phyloP scores from a whole-genome alignment of 2,888 invertebrate species.

The Cantharis flavilabris region DNA sequence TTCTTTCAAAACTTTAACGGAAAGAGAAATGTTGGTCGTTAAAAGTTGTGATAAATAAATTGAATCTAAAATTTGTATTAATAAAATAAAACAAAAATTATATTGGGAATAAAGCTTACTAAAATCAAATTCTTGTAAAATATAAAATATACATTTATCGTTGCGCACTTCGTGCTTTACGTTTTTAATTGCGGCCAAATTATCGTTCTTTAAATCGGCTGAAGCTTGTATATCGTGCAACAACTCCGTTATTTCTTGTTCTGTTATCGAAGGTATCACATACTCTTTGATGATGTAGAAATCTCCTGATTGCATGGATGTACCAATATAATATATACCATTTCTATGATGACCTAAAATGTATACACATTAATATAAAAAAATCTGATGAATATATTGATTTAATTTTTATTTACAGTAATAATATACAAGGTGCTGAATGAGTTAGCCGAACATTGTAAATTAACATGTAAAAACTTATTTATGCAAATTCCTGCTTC shows the following conservation, averaged over 20 bases:
- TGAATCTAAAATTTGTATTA: constrained; percentile 36
- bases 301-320: background rate
- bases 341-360: background rate
- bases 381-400: no score
- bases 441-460: no score
- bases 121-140: constrained; percentile 71
- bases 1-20: constrained; percentile 61
- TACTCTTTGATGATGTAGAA: background rate
- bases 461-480: no score
- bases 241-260: background rate
- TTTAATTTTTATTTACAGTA: no score
- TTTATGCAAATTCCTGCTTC: no score
- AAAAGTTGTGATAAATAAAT: constrained; percentile 55
- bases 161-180: constrained; percentile 65
- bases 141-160: constrained; percentile 67
- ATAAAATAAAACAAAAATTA: background rate
- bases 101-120: constrained; percentile 48
- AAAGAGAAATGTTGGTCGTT: constrained; percentile 58
- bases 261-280: background rate
- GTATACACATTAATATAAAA: background rate
- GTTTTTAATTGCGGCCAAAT: constrained; percentile 76
- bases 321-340: background rate
- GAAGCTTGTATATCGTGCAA: constrained; percentile 47
- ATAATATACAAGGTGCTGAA: no score
- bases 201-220: constrained; percentile 70